Evolutionary conservation across 1,140 invertebrate species (phyloP).

Genomic region (Eueides isabella): DNA sequence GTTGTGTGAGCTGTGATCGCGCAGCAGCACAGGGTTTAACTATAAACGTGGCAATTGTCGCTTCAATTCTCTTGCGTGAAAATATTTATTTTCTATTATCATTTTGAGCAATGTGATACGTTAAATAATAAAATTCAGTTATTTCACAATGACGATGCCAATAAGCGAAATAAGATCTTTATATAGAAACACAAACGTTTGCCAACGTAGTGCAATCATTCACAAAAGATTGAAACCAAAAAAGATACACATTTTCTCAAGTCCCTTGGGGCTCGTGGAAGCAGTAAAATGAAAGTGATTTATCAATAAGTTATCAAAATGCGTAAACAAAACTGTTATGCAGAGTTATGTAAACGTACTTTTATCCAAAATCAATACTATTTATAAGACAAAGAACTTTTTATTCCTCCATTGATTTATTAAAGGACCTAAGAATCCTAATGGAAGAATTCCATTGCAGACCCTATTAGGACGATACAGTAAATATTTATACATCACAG

Average conservation of each 20-base stretch:
- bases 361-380: not conserved
- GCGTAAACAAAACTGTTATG: no score
- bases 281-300: not conserved
- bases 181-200: not conserved
- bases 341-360: not conserved
- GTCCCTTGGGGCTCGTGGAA: not conserved
- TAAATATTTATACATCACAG: constrained; percentile 26
- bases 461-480: constrained; percentile 22
- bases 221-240: not conserved
- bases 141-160: not conserved
- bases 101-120: no score
- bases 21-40: no score
- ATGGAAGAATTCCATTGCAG: constrained; percentile 26
- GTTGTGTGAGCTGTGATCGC: no score
- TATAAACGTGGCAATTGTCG: no score
- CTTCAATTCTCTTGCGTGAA: no score
- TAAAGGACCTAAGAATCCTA: constrained; percentile 16
- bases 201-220: not conserved
- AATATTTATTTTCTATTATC: no score
- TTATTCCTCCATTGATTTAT: constrained; percentile 24
- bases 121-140: not conserved
- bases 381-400: constrained; percentile 13
- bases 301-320: not conserved
- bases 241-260: not conserved
- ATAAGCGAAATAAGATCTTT: not conserved